Evolutionary conservation across 2,888 invertebrate species (phyloP), one percentile per base, ranked within the genome.

Genomic region (Agapostemon virescens): DNA sequence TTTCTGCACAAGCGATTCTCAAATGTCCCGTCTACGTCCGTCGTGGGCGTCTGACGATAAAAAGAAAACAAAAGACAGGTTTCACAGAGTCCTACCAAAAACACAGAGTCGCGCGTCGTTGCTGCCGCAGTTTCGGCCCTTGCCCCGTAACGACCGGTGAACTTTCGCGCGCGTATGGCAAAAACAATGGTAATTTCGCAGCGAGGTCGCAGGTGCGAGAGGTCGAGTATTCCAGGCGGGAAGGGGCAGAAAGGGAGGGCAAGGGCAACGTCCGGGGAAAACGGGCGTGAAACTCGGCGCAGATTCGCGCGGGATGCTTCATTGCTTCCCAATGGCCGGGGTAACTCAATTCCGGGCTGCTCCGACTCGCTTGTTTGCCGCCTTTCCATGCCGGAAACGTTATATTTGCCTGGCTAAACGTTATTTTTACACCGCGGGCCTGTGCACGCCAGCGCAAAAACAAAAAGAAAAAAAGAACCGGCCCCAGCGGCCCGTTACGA

Each of bases 261-360:
- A 42, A 38, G 30, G 69, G 68, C 52, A 52, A 74, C 55, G 55
- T 71, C 55, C 55, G 45, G 40, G 71, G 45, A 71, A 66, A 76
- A 71, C 63, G 64, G 52, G 55, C 68, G 74, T 58, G 58, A 80
- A 74, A 55, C 76, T 72, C 74, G 66, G 69, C n/a, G 74, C 66
- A 74, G 83, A 74, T 80, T 77, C 80, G 71, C 74, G 55, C 55
- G 73, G 30, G 74, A 80, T 75, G 83, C 83, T 83, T 84, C 80
- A 80, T 84, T 80, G 83, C 83, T 72, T 71, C 74, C 71, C 80
- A 84, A 84, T 83, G 67, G 77, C 69, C 69, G 74, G 33, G 38
- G 72, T 83, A 84, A 84, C 83, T 80, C 77, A 77, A 84, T 83
- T 74, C 74, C 67, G 45, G 68, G 80, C 83, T 61, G 77, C 45